These are phyloP conservation scores for Amphipoea lucens DNA, from an alignment of 2,888 invertebrate genomes.

Conservation along the genomic window DNA sequence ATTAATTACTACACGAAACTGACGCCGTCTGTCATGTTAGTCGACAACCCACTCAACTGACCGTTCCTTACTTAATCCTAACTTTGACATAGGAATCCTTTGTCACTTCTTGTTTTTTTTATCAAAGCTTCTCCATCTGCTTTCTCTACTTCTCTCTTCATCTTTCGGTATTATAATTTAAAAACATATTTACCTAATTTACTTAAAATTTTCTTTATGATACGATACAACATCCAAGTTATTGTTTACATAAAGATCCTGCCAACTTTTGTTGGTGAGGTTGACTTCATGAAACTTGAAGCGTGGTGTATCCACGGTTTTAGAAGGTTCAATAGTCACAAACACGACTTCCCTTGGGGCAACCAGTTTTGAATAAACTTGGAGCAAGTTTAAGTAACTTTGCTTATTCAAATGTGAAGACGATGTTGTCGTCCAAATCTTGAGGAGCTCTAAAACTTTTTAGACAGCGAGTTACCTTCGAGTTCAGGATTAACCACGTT, in stretches of 20 bases:
- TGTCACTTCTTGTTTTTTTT: not conserved
- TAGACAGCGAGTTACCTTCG: conserved; percentile 7
- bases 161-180: not conserved
- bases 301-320: too few relatives aligned
- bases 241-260: conserved; percentile 48
- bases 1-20: conserved; percentile 28
- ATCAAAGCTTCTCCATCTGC: not conserved
- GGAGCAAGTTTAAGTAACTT: conserved; percentile 7
- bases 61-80: conserved; percentile 33
- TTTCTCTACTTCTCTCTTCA: not conserved
- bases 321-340: not conserved
- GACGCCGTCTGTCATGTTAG: conserved; percentile 15
- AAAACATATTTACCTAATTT: not conserved
- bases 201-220: not conserved
- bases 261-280: conserved; percentile 21
- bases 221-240: conserved; percentile 24
- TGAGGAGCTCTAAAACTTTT: conserved; percentile 16
- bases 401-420: conserved; percentile 27
- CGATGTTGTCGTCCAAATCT: not conserved
- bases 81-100: not conserved
- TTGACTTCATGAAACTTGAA: conserved; percentile 20
- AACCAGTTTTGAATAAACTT: conserved; percentile 13
- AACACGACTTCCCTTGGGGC: conserved; percentile 9
- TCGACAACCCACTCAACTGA: not conserved
- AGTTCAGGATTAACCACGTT: not conserved